Evolutionary conservation across 2,113 vertebrate genomes (phyloP), one percentile per base, ranked within the genome.

Genomic region (Aptenodytes patagonicus): DNA sequence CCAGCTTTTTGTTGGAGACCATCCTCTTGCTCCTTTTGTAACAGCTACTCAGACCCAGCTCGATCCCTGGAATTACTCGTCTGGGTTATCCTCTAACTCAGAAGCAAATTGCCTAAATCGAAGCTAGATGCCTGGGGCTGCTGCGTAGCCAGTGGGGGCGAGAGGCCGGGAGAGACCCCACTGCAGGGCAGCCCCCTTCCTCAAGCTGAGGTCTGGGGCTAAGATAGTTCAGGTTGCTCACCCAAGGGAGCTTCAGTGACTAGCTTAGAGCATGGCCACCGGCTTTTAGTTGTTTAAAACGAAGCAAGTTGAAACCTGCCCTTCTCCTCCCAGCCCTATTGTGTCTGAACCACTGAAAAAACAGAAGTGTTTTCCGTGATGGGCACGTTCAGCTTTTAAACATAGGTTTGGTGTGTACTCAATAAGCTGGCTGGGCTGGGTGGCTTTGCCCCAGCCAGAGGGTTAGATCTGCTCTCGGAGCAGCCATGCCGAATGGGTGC

Each of bases 401-500:
- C 1, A 2, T 5, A 1, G 24, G 54, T 34, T 44, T 40, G 29
- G 21, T 12, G 44, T 29, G 29, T 17, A 4, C 31, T 20, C 6
- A 3, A 2, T 4, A 4, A 14, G 26, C 29, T 2, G 3, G 24
- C 20, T 2, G n/a, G 57, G 51, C 57, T 7, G 29, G 36, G 36
- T 7, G 46, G 25, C 31, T 54, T 34, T 32, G 34, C 13, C 52
- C 31, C 20, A 1, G 31, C 40, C 40, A 4, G 34, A 18, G 34
- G 8, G 36, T 40, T 16, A 13, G 17, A 7, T 28, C 58, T 49
- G 21, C 46, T 32, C 64, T 44, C 0, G 10, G 46, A 17, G 47
- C 29, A 31, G 51, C 51, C 20, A 1, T 0, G 4, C 28, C 0
- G 1, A 13, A 11, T 2, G 28, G 20, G 26, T 11, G 20, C 16